Evolutionary conservation across 1,140 invertebrate genomes (phyloP), one percentile per base, ranked within the genome.

Genomic region (Drosophila nigrodunni): DNA sequence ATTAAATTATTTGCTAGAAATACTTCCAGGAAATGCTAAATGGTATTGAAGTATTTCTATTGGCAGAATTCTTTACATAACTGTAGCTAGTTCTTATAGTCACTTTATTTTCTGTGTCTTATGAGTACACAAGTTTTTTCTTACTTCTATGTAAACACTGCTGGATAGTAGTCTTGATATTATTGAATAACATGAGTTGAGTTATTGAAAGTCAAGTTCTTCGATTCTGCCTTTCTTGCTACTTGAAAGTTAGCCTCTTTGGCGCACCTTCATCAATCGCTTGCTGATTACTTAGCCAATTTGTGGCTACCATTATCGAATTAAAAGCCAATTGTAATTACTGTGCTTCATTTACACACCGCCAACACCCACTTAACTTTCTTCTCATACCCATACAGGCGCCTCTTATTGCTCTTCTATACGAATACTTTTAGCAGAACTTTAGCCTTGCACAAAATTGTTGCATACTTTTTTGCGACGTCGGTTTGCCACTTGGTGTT

Each of bases 261-360:
- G n/a, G 0, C 69, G 25, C 46, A 54, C 44, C 43, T 68, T 75
- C 59, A 18, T 46, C n/a, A 44, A 67, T 41, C 37, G 55, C 44
- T 65, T 58, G 47, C 70, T 79, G 64, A 76, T 82, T 83, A 46
- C 77, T 78, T 47, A 68, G 59, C 75, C 67, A 81, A 86, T 81
- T 86, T 78, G 78, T 67, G 60, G 71, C 47, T 44, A 50, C 47
- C 34, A 78, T 81, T 82, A 77, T 62, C 49, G 55, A 87, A 87
- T 87, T 86, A 78, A 78, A 86, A 73, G 71, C 44, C 47, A 78
- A 78, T 78, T 78, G 82, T 78, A 87, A 87, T 87, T 74, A 49
- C 50, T 15, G 35, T 13, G 47, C 13, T 13, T 37, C 7, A 35
- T 70, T 65, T 60, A 74, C 49, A 78, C 60, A 49, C 8, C 25